phyloP scores from a whole-genome alignment of 1,140 invertebrate genomes.

The Meloidogyne chitwoodi region DNA sequence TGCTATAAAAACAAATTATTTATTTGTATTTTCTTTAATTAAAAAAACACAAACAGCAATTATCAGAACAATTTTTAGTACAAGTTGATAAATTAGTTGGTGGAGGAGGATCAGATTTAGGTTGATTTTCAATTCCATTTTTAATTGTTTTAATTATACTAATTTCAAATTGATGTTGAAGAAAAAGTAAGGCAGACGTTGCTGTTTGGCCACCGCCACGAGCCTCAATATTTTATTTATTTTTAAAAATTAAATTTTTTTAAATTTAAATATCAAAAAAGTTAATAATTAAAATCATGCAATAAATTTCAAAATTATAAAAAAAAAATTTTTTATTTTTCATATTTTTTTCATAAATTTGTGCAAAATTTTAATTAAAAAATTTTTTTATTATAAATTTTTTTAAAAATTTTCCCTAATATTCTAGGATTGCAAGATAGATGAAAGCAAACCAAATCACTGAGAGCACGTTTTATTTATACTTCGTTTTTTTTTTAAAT shows the following conservation, averaged over 20 bases:
- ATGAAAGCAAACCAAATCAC: neutral
- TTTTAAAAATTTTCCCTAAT: too few relatives aligned
- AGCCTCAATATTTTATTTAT: slow-evolving; percentile 10
- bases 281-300: too few relatives aligned
- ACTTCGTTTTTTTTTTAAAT: neutral
- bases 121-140: neutral
- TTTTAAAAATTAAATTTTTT: neutral
- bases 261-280: too few relatives aligned
- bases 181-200: neutral
- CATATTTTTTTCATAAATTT: too few relatives aligned
- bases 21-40: neutral
- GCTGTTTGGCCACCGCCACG: slow-evolving; percentile 15
- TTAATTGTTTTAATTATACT: slow-evolving; percentile 5
- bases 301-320: too few relatives aligned
- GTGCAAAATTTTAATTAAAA: too few relatives aligned
- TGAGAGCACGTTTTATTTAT: neutral
- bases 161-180: slow-evolving; percentile 19
- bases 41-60: neutral
- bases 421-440: neutral
- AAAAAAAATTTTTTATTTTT: too few relatives aligned
- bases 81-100: neutral
- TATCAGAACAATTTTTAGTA: neutral
- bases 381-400: too few relatives aligned
- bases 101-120: neutral
- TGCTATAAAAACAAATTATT: neutral